Conservation (phyloP, 2,113 vertebrate species). For the Datnioides undecimradiatus region DNA sequence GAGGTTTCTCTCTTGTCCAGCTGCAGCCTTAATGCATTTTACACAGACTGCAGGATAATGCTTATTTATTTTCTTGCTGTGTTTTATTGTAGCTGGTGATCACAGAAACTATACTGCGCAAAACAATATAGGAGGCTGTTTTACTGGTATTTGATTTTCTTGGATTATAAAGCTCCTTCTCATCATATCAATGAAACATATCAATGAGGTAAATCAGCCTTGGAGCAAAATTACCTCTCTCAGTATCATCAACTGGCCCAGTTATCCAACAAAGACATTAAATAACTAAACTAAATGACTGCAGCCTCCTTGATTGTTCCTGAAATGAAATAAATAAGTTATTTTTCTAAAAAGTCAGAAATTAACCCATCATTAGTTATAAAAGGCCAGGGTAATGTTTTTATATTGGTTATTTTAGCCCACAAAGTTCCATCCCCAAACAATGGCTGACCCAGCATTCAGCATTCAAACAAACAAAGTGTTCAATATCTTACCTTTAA, state of each 20-base stretch:
- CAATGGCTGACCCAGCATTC: background rate
- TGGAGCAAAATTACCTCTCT: no score
- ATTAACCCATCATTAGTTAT: no score
- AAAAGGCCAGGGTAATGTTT: background rate
- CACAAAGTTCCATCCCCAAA: no score
- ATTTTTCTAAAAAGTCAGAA: no score
- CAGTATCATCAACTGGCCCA: background rate
- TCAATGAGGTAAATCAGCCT: no score
- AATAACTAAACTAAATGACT: background rate
- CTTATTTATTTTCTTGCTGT: no score
- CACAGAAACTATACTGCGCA: background rate
- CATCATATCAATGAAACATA: no score
- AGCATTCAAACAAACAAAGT: background rate
- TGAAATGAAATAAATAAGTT: no score
- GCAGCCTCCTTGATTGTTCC: no score
- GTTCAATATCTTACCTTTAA: background rate
- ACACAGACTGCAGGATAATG: no score
- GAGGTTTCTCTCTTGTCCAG: no score
- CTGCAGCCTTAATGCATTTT: no score
- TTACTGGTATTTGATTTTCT: background rate
- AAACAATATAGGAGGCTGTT: background rate
- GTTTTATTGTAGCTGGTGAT: background rate
- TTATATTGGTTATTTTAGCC: background rate
- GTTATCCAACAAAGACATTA: background rate
- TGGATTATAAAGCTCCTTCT: background rate